phyloP scores from a whole-genome alignment of 2,113 vertebrate genomes.

The Alouatta palliata region DNA sequence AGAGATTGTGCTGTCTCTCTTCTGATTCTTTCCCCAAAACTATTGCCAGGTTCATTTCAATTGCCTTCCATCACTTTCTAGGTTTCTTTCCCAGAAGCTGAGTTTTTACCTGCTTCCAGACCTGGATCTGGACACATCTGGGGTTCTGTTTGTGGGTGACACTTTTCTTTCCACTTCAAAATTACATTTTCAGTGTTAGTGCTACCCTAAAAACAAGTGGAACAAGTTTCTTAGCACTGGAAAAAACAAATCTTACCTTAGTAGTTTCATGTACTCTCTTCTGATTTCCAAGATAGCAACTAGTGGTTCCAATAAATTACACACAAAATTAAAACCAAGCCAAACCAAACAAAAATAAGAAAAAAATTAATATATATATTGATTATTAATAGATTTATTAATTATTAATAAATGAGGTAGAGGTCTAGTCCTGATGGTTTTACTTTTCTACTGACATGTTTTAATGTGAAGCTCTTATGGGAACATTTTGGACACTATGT shows the following conservation, averaged over 20 bases:
- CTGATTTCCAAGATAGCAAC: not conserved
- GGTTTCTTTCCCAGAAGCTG: not conserved
- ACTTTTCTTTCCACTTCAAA: not conserved
- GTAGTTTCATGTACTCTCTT: not conserved
- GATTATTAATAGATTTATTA: not conserved
- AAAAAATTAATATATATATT: not conserved
- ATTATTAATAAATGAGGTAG: no score
- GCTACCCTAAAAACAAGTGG: not conserved
- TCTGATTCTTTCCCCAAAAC: not conserved
- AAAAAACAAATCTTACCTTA: not conserved
- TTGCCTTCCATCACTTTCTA: not conserved
- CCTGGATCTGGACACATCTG: not conserved
- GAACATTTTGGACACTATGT: not conserved
- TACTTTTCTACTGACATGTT: not conserved
- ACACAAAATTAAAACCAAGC: not conserved
- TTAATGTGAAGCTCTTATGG: not conserved
- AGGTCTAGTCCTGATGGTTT: not conserved
- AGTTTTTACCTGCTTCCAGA: not conserved
- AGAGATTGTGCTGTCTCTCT: not conserved
- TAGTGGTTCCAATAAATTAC: not conserved
- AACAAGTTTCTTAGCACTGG: not conserved
- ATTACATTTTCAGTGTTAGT: not conserved
- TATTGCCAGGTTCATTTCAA: not conserved
- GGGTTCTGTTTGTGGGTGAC: not conserved
- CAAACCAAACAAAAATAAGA: not conserved